phyloP scores from a whole-genome alignment of 2,888 invertebrate species.

The Fragum sueziense region DNA sequence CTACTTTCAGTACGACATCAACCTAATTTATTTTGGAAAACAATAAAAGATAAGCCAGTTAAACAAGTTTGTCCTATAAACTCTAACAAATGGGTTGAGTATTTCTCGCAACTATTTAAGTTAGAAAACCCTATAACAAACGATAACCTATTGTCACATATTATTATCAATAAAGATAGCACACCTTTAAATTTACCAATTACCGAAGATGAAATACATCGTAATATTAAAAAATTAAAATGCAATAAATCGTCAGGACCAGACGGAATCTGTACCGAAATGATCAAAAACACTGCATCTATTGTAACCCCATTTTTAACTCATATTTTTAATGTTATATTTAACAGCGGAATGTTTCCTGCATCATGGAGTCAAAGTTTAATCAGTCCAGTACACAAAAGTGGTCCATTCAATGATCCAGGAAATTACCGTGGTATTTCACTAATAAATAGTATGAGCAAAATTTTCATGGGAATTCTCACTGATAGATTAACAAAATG shows the following conservation, averaged over 20 bases:
- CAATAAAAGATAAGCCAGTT: not conserved
- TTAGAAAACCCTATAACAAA: too few relatives aligned
- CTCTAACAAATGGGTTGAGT: not conserved
- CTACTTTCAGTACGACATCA: not conserved
- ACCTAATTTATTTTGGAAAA: not conserved
- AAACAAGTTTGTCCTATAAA: not conserved
- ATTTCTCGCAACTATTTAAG: too few relatives aligned
- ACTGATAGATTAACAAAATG: not conserved
- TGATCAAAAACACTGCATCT: too few relatives aligned
- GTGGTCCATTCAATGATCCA: slow-evolving; percentile 1
- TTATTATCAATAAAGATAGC: not conserved
- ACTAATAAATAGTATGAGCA: slow-evolving; percentile 28
- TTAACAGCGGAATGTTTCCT: too few relatives aligned
- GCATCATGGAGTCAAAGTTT: not conserved
- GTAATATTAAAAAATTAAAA: too few relatives aligned
- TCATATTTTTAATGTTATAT: too few relatives aligned
- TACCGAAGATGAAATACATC: too few relatives aligned
- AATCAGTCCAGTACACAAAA: not conserved
- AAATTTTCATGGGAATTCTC: slow-evolving; percentile 9
- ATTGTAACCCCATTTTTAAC: too few relatives aligned
- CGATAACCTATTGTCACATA: not conserved
- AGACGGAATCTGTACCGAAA: too few relatives aligned
- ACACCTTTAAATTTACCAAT: not conserved
- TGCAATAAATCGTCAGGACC: too few relatives aligned
- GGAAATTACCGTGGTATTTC: slow-evolving; percentile 41